Evolutionary conservation across 2,797 vertebrate genomes (phyloP), one percentile per base, ranked within the genome.

Genomic region (Takifugu ocellatus): DNA sequence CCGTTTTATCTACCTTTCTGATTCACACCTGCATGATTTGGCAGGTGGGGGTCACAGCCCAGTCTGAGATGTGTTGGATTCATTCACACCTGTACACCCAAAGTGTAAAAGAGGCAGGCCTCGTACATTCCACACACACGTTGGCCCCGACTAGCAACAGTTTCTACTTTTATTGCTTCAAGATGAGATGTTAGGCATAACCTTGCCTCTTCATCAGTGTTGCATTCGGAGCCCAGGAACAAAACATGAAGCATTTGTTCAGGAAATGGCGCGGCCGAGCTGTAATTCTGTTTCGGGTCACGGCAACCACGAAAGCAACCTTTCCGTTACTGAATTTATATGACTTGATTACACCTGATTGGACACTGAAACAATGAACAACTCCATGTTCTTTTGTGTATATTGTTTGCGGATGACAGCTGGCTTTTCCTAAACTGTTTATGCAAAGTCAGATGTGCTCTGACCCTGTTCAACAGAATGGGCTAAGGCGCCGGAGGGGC

Each of bases 91-190:
- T 39, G 36, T 4, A 39, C 36, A 39, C 7, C 31, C 21, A 21
- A 33, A 33, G 31, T 3, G 9, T 33, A 33, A 10, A 33, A 33
- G 31, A 33, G 31, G 31, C 31, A 33, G 31, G 9, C 31, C 31
- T 33, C 3, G 31, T 33, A 33, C 9, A 10, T 10, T 33, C 7
- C 31, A 33, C 31, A 33, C 31, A 33, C 31, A 33, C 31, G 8
- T 33, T 33, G 31, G 31, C 31, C 31, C 7, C 4, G 4, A 7
- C 27, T 69, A 72, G 51, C 70, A 45, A 76, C 63, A 59, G 60
- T 52, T 69, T 62, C 10, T 6, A 29, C 60, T 54, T 68, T 74
- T 74, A 83, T 74, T 76, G 54, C 64, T 83, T 85, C 82, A 80
- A 69, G 63, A 83, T 82, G 78, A 75, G 27, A 65, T 60, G 57